These are phyloP conservation scores for Tyrophagus putrescentiae DNA, from an alignment of 1,140 invertebrate genomes.

Conservation along the genomic window DNA sequence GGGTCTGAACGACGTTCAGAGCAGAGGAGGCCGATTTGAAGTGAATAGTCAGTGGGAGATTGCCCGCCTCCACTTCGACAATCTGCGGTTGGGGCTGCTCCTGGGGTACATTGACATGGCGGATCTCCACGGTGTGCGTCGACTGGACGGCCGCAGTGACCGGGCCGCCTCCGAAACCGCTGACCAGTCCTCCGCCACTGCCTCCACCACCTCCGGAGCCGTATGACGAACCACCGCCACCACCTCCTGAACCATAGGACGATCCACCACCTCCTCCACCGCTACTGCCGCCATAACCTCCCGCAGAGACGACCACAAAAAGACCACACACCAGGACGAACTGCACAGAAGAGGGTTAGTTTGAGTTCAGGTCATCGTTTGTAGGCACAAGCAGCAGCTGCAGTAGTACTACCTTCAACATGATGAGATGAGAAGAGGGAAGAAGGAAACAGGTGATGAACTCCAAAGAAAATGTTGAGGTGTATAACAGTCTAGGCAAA, in stretches of 20 bases:
- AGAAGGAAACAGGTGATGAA: too few relatives aligned
- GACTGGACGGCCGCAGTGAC: conserved; percentile 20
- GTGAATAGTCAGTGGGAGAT: conserved; percentile 16
- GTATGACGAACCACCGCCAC: background rate
- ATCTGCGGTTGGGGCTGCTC: conserved; percentile 12
- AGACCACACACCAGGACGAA: conserved; percentile 1
- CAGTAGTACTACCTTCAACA: background rate
- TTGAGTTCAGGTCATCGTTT: too few relatives aligned
- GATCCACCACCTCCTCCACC: background rate
- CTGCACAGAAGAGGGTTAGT: background rate
- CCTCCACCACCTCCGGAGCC: conserved; percentile 14
- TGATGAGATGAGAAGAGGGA: too few relatives aligned
- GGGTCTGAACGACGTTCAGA: conserved; percentile 18
- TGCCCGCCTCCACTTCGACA: conserved; percentile 20
- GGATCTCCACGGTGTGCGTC: conserved; percentile 16
- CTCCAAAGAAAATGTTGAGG: background rate
- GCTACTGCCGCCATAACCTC: background rate
- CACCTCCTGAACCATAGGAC: conserved; percentile 7
- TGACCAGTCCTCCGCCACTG: conserved; percentile 1
- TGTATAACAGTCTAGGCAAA: background rate
- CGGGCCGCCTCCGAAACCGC: conserved; percentile 14
- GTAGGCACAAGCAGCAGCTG: background rate
- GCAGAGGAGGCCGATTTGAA: conserved; percentile 19
- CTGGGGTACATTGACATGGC: conserved; percentile 16
- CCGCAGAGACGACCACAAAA: background rate